Base-by-base conservation (phyloP, 2,113 vertebrate species). In the Menura novaehollandiae region DNA sequence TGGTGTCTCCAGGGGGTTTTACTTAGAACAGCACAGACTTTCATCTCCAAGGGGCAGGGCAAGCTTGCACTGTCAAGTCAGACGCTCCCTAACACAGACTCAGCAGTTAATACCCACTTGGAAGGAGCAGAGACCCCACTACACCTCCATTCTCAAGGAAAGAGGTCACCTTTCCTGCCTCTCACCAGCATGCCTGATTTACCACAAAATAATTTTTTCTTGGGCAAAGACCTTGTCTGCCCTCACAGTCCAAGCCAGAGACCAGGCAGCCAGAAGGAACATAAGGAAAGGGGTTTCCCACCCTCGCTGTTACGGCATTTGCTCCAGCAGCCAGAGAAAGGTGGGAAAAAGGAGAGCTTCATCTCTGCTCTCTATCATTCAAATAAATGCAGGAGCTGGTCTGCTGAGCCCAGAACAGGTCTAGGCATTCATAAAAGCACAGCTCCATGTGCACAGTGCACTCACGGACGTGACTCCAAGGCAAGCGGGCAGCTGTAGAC, bases 401-500 rank as follows among this genome's bases (percentile, higher is more conserved):
- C 39, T 78, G 56, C 81, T 0, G 1, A 78, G 44, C 35, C 60
- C 11, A 6, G 81, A 72, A 71, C 82, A 81, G 64, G 79, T 14
- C 93, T 78, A 77, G 60, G 49, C 78, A 47, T 82, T 88, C 18
- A 26, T 24, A 71, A 52, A 63, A 88, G 85, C 74, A 32, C 68
- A 77, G 26, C 15, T 37, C 53, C 5, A 7, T 43, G n/a, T 21
- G 41, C 3, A 5, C 66, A 79, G 85, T 66, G 71, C 35, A 15
- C 62, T 88, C 41, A 22, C 0, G 4, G 78, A 55, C 77, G 26
- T 23, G 74, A n/a, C 79, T 88, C 62, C 13, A 24, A 96, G 88
- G 91, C 77, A 60, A 89, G 62, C 7, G 0, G 69, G 93, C 96
- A 96, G 93, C 91, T 96, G 95, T 8, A 95, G 91, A 67, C 60